Conservation (phyloP, 1,140 invertebrate genomes). For the Drosophila nigromelanica region DNA sequence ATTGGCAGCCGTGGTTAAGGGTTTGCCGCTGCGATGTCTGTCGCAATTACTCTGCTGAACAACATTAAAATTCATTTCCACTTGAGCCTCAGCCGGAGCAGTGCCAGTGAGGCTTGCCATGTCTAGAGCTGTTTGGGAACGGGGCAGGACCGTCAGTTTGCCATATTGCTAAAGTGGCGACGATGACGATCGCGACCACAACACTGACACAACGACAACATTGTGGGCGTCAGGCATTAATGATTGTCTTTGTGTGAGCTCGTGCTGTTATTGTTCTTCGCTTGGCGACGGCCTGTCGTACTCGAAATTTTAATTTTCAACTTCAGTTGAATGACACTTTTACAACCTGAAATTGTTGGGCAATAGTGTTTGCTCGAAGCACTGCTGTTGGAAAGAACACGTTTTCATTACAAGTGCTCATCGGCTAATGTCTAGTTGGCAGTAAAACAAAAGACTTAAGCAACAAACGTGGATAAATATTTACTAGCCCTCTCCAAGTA, state of each 20-base stretch:
- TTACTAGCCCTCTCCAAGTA: constrained; percentile 26
- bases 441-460: constrained; percentile 62
- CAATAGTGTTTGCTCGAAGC: constrained; percentile 30
- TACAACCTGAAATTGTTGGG: constrained; percentile 55
- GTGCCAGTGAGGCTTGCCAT: background rate
- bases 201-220: constrained; percentile 24
- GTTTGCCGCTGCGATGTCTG: constrained; percentile 56
- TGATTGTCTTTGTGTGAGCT: constrained; percentile 72
- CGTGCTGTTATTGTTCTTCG: constrained; percentile 69
- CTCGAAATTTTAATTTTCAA: constrained; percentile 62
- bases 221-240: constrained; percentile 73
- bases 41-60: constrained; percentile 74
- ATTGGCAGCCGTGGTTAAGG: constrained; percentile 58
- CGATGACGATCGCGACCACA: constrained; percentile 31
- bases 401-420: constrained; percentile 40
- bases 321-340: constrained; percentile 69
- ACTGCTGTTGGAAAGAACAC: constrained; percentile 30
- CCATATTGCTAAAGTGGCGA: constrained; percentile 32
- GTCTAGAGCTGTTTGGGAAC: constrained; percentile 4
- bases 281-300: constrained; percentile 41
- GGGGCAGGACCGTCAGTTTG: constrained; percentile 15
- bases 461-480: constrained; percentile 42
- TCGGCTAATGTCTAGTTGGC: constrained; percentile 19
- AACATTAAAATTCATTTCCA: constrained; percentile 70
- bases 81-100: constrained; percentile 18